These are phyloP conservation scores for Ennomos quercinarius DNA, from an alignment of 2,888 invertebrate species.

Conservation along the genomic window DNA sequence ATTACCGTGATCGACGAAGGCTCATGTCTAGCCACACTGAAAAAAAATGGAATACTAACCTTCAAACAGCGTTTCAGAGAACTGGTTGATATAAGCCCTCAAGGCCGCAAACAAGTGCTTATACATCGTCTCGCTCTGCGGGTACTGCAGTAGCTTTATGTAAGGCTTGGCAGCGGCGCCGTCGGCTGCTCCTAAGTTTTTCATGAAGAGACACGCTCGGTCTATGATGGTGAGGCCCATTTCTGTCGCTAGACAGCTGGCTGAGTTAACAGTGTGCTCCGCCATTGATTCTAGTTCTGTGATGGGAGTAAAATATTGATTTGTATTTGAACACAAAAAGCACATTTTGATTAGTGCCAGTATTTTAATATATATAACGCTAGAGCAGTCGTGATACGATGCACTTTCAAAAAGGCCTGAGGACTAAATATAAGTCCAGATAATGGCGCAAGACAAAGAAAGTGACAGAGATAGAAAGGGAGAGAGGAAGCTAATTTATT, in stretches of 20 bases:
- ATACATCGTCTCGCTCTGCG: constrained; percentile 95
- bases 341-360: too few relatives aligned
- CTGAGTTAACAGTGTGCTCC: constrained; percentile 73
- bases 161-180: constrained; percentile 94
- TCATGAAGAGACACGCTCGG: constrained; percentile 93
- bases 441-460: too few relatives aligned
- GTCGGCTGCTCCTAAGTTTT: constrained; percentile 92
- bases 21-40: too few relatives aligned
- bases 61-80: constrained; percentile 93
- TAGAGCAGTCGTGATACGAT: too few relatives aligned
- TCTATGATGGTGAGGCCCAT: constrained; percentile 95
- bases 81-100: constrained; percentile 96
- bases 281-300: constrained; percentile 76
- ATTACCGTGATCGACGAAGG: too few relatives aligned
- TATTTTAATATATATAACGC: too few relatives aligned
- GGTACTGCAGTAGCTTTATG: constrained; percentile 93
- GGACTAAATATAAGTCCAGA: too few relatives aligned
- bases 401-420: too few relatives aligned
- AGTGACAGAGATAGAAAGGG: too few relatives aligned
- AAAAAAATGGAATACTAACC: constrained; percentile 70
- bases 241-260: constrained; percentile 91
- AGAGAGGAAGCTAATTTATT: too few relatives aligned
- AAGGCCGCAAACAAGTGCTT: constrained; percentile 97
- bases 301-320: neutral
- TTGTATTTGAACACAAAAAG: too few relatives aligned